A percentile compares a stretch with the other conserved stretches of the same genome.
Evolutionary conservation across 2,113 vertebrate species (phyloP).

Genomic region (Dryoscopus gambensis): DNA sequence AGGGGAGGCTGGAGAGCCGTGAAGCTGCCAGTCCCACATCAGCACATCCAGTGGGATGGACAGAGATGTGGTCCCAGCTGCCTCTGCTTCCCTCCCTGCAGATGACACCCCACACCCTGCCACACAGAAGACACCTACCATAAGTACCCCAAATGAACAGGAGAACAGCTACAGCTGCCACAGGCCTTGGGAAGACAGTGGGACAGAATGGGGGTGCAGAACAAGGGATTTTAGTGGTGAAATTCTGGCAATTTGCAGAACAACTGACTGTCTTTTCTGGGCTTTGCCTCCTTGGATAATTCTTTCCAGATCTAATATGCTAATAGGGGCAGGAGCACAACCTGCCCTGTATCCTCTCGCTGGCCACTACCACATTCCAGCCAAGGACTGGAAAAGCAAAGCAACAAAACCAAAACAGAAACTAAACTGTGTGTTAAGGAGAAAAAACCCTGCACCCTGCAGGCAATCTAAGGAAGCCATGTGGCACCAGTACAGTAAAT

Average conservation of each 20-base stretch:
- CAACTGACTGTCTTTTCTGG: not conserved
- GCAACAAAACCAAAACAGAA: not conserved
- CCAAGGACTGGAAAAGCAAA: not conserved
- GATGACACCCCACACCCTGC: not conserved
- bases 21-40: not conserved
- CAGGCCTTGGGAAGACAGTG: fast-evolving
- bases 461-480: not conserved
- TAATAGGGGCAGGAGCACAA: not conserved
- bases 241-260: not conserved
- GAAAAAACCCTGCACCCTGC: not conserved
- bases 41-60: not conserved
- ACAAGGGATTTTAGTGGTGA: not conserved
- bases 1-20: not conserved
- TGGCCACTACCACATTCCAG: not conserved
- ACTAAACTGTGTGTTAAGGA: not conserved
- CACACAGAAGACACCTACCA: not conserved
- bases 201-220: not conserved
- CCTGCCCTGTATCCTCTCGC: not conserved
- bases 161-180: not conserved
- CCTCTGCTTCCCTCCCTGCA: not conserved
- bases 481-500: not conserved
- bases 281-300: not conserved
- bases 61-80: not conserved
- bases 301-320: not conserved
- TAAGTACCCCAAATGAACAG: not conserved